phyloP scores from a whole-genome alignment of 2,888 invertebrate genomes.

The Heteropelma amictum region DNA sequence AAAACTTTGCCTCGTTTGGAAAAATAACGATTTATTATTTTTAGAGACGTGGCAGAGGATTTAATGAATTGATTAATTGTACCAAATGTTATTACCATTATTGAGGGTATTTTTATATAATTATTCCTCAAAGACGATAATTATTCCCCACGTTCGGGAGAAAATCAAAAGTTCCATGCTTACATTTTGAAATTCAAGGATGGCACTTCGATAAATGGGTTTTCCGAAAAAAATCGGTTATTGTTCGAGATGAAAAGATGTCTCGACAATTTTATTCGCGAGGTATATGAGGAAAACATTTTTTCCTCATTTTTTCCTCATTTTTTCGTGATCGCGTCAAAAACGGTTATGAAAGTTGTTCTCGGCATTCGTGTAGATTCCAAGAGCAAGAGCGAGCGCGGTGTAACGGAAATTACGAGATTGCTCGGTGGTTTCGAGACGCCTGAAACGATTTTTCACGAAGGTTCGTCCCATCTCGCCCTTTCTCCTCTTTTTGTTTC shows the following conservation, averaged over 20 bases:
- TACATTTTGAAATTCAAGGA: too few species aligned
- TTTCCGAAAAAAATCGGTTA: not conserved
- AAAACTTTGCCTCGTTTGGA: too few species aligned
- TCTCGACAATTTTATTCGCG: constrained; percentile 13
- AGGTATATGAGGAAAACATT: constrained; percentile 35
- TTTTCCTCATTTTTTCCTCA: not conserved
- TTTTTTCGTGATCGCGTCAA: constrained; percentile 9
- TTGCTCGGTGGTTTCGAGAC: constrained; percentile 58
- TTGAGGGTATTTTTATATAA: too few species aligned
- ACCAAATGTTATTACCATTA: too few species aligned
- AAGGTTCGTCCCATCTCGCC: not conserved
- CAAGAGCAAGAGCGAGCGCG: constrained; percentile 35
- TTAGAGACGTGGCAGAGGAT: too few species aligned
- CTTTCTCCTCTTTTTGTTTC: not conserved
- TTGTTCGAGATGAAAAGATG: not conserved
- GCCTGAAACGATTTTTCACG: constrained; percentile 53
- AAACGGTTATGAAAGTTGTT: constrained; percentile 31
- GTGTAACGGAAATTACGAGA: constrained; percentile 61
- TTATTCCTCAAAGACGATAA: too few species aligned
- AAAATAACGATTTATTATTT: too few species aligned
- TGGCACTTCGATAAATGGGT: not conserved
- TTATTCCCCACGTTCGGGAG: too few species aligned
- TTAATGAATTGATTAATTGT: too few species aligned
- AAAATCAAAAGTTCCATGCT: too few species aligned
- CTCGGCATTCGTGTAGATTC: constrained; percentile 5